phyloP scores from a whole-genome alignment of 2,113 vertebrate species.

The Atlantisia rogersi region DNA sequence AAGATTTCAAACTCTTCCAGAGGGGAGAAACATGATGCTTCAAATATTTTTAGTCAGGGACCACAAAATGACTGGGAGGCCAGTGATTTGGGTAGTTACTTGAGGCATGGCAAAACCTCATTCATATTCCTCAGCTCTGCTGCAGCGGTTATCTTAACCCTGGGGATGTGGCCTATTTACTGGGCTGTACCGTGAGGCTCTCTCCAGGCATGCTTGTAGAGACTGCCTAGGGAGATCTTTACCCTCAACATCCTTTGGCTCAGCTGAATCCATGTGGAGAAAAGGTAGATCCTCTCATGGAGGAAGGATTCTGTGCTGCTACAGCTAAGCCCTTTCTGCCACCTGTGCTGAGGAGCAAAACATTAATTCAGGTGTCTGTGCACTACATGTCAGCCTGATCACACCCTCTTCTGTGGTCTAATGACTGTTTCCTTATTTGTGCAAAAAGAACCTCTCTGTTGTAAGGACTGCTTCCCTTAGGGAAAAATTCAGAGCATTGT shows the following conservation, averaged over 20 bases:
- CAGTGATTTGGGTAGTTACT: neutral
- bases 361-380: neutral
- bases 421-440: neutral
- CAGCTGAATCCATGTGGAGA: neutral
- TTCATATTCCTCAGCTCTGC: neutral
- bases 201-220: neutral
- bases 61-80: neutral
- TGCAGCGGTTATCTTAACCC: neutral
- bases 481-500: neutral
- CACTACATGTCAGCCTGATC: neutral
- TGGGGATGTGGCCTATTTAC: rapidly evolving
- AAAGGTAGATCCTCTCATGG: neutral
- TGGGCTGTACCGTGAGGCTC: neutral
- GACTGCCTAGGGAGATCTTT: neutral
- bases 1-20: neutral
- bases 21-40: neutral
- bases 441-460: neutral
- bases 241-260: neutral
- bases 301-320: neutral
- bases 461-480: neutral
- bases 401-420: neutral
- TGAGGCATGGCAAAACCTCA: neutral
- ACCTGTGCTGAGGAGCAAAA: neutral
- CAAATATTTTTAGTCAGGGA: neutral
- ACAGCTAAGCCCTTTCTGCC: neutral